Conservation (phyloP, 2,888 invertebrate genomes). For the Ryuthela nishihirai region DNA sequence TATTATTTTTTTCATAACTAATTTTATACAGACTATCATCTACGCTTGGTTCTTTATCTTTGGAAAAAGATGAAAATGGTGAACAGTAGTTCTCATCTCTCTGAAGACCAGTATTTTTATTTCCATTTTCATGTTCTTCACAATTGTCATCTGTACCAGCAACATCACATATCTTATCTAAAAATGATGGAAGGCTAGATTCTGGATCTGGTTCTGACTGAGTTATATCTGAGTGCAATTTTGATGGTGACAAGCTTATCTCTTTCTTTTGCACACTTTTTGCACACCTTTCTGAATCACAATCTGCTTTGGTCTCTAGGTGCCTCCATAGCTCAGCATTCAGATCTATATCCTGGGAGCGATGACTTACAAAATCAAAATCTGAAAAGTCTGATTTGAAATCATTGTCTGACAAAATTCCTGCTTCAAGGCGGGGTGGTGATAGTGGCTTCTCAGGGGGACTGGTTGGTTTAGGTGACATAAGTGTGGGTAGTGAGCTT, state of each 20-base stretch:
- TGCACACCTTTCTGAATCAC: constrained; percentile 23
- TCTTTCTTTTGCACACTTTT: constrained; percentile 22
- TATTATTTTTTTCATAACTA: constrained; percentile 19
- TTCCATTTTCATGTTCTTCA: no score
- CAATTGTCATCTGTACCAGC: constrained; percentile 16
- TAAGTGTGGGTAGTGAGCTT: constrained; percentile 12
- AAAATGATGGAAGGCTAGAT: constrained; percentile 17
- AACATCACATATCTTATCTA: constrained; percentile 27
- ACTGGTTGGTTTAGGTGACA: constrained; percentile 28
- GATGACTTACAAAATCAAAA: constrained; percentile 30
- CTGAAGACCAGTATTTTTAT: no score
- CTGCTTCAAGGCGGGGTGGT: constrained; percentile 29
- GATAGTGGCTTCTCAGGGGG: constrained; percentile 25
- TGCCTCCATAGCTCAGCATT: constrained; percentile 22
- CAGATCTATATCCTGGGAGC: constrained; percentile 10
- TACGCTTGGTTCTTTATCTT: constrained; percentile 16
- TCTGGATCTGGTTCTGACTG: background rate
- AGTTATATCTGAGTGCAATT: background rate
- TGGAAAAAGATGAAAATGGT: no score
- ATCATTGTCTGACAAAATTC: constrained; percentile 33
- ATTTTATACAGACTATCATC: constrained; percentile 12
- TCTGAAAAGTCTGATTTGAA: constrained; percentile 37
- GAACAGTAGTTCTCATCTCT: no score
- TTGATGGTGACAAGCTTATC: constrained; percentile 2
- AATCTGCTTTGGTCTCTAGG: constrained; percentile 17